Evolutionary conservation across 2,888 invertebrate species (phyloP).

Genomic region (Yponomeuta evonymella): DNA sequence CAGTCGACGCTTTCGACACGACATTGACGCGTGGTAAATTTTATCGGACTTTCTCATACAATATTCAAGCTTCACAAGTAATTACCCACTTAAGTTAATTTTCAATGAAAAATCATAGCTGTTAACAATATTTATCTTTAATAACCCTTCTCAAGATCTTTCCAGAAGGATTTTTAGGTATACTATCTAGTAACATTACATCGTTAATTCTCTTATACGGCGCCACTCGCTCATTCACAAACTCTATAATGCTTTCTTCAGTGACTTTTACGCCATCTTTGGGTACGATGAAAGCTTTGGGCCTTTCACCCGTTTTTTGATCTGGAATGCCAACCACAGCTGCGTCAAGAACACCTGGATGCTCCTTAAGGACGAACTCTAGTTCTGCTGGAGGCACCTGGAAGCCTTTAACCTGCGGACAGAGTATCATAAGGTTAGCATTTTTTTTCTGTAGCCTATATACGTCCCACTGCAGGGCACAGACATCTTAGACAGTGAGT

Average conservation of each 20-base stretch:
- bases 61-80: no score
- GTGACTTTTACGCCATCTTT: constrained; percentile 59
- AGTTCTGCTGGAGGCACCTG: constrained; percentile 94
- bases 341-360: constrained; percentile 85
- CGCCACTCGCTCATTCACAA: constrained; percentile 81
- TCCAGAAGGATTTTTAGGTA: constrained; percentile 86
- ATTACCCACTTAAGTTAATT: no score
- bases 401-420: constrained; percentile 75
- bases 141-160: constrained; percentile 83
- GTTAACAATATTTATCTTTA: constrained; percentile 4
- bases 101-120: no score
- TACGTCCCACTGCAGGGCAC: no score
- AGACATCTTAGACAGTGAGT: no score
- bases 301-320: constrained; percentile 81
- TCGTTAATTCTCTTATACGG: constrained; percentile 85
- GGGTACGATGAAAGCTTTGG: constrained; percentile 82
- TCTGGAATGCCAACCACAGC: constrained; percentile 89
- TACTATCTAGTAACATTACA: constrained; percentile 78
- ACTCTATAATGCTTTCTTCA: constrained; percentile 76
- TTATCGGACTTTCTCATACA: no score
- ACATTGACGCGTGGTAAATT: no score
- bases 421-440: not conserved
- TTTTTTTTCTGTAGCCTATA: not conserved
- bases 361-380: constrained; percentile 82
- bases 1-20: no score